These are phyloP conservation scores for Tinamus guttatus DNA, from an alignment of 2,113 vertebrate genomes.

Conservation along the genomic window DNA sequence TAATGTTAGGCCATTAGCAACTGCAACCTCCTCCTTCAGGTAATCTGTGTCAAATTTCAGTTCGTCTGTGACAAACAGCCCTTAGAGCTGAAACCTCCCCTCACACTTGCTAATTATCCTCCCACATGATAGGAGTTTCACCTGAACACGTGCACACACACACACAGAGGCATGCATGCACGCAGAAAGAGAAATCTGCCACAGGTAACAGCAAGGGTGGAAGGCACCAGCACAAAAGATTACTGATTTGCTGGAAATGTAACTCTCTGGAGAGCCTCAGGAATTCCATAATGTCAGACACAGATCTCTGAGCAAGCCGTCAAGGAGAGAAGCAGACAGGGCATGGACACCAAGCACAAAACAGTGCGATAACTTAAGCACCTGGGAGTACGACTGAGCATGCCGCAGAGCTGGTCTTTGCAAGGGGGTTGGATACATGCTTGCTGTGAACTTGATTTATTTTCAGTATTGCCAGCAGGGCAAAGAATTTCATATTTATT, in stretches of 20 bases:
- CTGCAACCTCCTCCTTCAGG: neutral
- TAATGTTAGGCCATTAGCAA: neutral
- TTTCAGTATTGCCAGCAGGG: neutral
- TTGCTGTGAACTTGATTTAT: neutral
- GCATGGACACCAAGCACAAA: neutral
- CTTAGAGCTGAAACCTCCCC: neutral
- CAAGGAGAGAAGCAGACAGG: neutral
- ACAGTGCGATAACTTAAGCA: neutral
- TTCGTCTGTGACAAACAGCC: neutral
- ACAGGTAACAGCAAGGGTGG: neutral
- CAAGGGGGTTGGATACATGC: neutral
- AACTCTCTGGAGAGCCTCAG: neutral
- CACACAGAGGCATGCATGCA: fast-evolving
- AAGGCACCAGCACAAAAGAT: neutral
- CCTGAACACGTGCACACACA: neutral
- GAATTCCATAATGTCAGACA: neutral
- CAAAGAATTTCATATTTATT: slow-evolving; percentile 28
- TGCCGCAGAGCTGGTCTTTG: neutral
- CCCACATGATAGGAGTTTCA: neutral
- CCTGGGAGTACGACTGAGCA: fast-evolving
- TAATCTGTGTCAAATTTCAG: neutral
- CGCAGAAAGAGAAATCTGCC: neutral
- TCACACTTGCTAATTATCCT: neutral
- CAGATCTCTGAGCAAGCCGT: neutral
- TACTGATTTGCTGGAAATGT: neutral